A percentile compares a stretch with the other conserved stretches of the same genome.
These are phyloP conservation scores for Trogon surrucura DNA, from an alignment of 2,113 vertebrate genomes.

Conservation along the genomic window DNA sequence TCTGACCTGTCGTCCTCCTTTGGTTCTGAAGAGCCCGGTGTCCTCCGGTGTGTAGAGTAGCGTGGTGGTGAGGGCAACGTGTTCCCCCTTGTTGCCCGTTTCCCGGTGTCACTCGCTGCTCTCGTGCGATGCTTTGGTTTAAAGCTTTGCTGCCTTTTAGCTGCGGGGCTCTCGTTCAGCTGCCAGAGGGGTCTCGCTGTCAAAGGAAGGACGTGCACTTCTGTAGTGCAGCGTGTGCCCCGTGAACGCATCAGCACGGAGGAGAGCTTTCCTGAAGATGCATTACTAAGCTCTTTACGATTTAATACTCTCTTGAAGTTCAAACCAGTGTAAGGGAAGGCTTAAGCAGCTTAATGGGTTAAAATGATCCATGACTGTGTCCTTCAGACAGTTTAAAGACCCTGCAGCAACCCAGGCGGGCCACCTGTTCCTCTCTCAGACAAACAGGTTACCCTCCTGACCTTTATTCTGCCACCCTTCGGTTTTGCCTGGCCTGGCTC, in stretches of 20 bases:
- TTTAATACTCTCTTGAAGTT: constrained; percentile 65
- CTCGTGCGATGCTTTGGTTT: background rate
- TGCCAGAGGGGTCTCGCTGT: background rate
- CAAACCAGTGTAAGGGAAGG: constrained; percentile 39
- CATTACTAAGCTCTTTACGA: constrained; percentile 66
- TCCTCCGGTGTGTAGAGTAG: background rate
- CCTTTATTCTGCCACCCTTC: constrained; percentile 58
- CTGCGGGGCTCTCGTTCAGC: background rate
- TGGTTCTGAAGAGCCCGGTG: background rate
- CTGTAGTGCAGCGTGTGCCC: background rate
- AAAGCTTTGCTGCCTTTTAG: background rate
- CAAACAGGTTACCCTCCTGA: constrained; percentile 57
- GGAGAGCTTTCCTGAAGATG: constrained; percentile 45
- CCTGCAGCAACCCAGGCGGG: background rate
- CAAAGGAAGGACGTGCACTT: background rate
- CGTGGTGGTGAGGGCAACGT: background rate
- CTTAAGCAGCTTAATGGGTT: constrained; percentile 70
- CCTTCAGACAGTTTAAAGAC: constrained; percentile 68
- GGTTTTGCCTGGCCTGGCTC: constrained; percentile 30
- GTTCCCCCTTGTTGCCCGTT: background rate
- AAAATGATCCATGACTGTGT: constrained; percentile 61
- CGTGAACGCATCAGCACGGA: background rate
- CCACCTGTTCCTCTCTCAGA: constrained; percentile 67
- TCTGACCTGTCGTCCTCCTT: background rate
- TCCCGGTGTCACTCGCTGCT: background rate